Evolutionary conservation across 2,797 vertebrate genomes (phyloP).

Genomic region (Paramormyrops hopkinsi): DNA sequence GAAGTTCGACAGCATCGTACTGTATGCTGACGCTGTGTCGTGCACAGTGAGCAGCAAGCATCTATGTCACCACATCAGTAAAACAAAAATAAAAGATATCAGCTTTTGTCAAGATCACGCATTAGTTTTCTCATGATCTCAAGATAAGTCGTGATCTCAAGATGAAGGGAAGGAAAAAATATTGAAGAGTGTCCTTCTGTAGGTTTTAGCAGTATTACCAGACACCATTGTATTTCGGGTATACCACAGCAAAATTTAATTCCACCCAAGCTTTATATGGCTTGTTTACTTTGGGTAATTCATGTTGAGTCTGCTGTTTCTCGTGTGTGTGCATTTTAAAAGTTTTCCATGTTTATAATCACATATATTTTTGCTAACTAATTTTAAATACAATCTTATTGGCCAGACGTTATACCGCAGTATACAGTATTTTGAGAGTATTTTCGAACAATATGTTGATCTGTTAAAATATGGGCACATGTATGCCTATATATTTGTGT

Average conservation of each 20-base stretch:
- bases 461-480: not conserved
- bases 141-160: not conserved
- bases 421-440: not conserved
- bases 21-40: not conserved
- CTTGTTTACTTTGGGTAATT: not conserved
- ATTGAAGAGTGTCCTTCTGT: too few relatives aligned
- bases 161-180: not conserved
- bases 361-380: not conserved
- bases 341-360: not conserved
- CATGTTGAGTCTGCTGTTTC: not conserved
- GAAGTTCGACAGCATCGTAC: not conserved
- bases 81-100: not conserved
- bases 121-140: not conserved
- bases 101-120: not conserved
- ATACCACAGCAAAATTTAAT: not conserved
- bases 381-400: not conserved
- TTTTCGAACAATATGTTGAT: not conserved
- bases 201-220: not conserved
- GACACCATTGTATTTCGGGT: not conserved
- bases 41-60: not conserved
- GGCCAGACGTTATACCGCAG: not conserved
- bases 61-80: not conserved
- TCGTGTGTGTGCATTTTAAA: not conserved
- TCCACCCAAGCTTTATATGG: not conserved
- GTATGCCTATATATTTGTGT: not conserved